These are phyloP conservation scores for Apteryx owenii DNA, from an alignment of 2,113 vertebrate genomes.

Conservation along the genomic window DNA sequence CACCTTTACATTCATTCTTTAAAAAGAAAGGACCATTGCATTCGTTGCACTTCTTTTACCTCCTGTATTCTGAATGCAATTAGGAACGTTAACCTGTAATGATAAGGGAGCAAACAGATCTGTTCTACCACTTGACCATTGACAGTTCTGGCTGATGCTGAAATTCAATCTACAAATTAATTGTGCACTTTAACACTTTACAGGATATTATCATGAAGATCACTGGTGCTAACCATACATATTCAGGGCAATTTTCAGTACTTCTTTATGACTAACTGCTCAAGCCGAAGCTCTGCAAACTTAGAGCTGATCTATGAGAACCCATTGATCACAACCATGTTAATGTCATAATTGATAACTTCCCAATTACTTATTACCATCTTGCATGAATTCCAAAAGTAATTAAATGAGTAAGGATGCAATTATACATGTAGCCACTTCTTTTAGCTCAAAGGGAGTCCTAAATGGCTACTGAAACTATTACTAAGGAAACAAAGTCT, in stretches of 20 bases:
- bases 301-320: not conserved
- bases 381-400: not conserved
- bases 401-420: not conserved
- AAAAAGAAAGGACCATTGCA: not conserved
- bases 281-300: not conserved
- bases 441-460: not conserved
- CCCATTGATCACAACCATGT: not conserved
- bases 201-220: not conserved
- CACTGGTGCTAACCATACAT: not conserved
- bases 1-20: not conserved
- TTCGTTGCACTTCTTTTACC: not conserved
- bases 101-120: not conserved
- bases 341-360: not conserved
- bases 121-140: not conserved
- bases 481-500: not conserved
- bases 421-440: not conserved
- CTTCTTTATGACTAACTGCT: not conserved
- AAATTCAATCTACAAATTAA: constrained; percentile 36
- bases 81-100: not conserved
- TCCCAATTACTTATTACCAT: not conserved
- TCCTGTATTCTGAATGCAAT: not conserved
- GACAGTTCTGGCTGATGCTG: not conserved
- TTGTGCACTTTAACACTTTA: not conserved
- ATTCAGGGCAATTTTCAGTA: not conserved
- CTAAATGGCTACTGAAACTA: not conserved